A percentile compares a stretch with the other conserved stretches of the same genome.
phyloP scores from a whole-genome alignment of 2,888 invertebrate genomes.

The Hesperia comma region DNA sequence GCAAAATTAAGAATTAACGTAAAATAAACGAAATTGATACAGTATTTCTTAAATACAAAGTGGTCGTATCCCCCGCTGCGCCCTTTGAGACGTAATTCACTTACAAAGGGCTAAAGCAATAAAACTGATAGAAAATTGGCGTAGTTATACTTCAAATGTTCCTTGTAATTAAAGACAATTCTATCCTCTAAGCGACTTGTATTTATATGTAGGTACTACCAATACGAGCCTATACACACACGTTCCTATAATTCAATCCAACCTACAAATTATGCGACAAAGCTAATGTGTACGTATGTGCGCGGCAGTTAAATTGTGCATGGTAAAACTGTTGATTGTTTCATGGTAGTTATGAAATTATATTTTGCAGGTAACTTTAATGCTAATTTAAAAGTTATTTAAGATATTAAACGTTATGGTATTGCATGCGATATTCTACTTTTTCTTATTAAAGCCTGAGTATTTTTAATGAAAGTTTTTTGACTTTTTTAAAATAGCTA shows the following conservation, averaged over 20 bases:
- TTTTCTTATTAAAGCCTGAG: background rate
- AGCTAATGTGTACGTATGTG: constrained; percentile 26
- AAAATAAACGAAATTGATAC: background rate
- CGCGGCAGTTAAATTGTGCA: constrained; percentile 23
- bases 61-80: constrained; percentile 19
- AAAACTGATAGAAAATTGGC: constrained; percentile 69
- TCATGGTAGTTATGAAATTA: constrained; percentile 10
- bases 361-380: constrained; percentile 13
- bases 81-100: constrained; percentile 32
- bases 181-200: constrained; percentile 9
- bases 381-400: background rate
- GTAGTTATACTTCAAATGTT: constrained; percentile 50
- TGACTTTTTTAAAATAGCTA: no score
- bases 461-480: no score
- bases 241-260: constrained; percentile 14
- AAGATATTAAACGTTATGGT: constrained; percentile 3
- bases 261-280: constrained; percentile 33
- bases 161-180: constrained; percentile 50
- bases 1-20: no score
- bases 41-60: constrained; percentile 3
- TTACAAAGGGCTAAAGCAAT: constrained; percentile 65
- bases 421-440: background rate
- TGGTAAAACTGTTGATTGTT: constrained; percentile 24
- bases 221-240: background rate
- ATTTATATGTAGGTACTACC: background rate